A percentile compares a stretch with the other conserved stretches of the same genome.
Conservation (phyloP, 2,888 invertebrate genomes). For the Meiosimyza platycephala region DNA sequence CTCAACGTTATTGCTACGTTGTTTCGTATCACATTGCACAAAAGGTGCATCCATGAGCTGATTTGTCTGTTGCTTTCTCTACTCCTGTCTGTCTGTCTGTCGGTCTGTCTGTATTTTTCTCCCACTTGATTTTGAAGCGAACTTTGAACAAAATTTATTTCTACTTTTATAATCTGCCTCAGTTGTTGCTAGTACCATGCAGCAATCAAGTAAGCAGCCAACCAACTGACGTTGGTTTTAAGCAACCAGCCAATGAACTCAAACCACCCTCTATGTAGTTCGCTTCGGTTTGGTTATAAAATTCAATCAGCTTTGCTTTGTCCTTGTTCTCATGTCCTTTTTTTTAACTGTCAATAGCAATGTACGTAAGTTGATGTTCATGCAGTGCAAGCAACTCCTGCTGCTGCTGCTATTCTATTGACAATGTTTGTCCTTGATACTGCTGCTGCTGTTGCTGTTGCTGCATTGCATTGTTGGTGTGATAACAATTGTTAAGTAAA, state of each 20-base stretch:
- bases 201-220: not conserved
- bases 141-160: conserved; percentile 21
- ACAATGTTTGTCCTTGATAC: not conserved
- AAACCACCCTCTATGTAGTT: conserved; percentile 3
- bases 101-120: not conserved
- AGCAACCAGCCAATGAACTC: conserved; percentile 7
- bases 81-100: too few species aligned
- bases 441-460: conserved; percentile 5
- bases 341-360: conserved; percentile 16
- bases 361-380: conserved; percentile 9
- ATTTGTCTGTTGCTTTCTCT: not conserved
- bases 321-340: conserved; percentile 27
- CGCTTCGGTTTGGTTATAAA: conserved; percentile 13
- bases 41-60: conserved; percentile 28
- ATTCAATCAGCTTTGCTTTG: conserved; percentile 31
- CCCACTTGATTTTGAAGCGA: conserved; percentile 27
- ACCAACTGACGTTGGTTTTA: not conserved
- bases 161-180: conserved; percentile 26
- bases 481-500: conserved; percentile 30
- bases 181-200: not conserved
- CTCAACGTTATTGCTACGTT: conserved; percentile 14
- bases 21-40: conserved; percentile 32
- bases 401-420: not conserved
- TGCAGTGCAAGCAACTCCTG: not conserved
- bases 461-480: conserved; percentile 17